phyloP scores from a whole-genome alignment of 2,797 vertebrate genomes.

The Dendrocincla tyrannina region DNA sequence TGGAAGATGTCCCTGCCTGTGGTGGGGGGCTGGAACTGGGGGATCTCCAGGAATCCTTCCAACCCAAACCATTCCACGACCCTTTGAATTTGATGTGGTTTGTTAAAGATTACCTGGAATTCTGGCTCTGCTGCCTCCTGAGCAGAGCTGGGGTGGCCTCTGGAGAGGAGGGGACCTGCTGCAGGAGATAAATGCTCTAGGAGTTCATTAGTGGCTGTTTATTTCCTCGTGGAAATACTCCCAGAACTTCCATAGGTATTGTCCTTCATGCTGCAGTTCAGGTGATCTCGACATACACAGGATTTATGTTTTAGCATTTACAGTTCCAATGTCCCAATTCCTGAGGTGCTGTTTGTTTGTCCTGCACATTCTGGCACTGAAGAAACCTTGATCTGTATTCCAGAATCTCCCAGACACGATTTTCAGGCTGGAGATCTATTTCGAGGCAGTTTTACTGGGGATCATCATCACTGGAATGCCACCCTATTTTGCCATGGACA shows the following conservation, averaged over 20 bases:
- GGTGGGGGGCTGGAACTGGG: neutral
- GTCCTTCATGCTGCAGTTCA: neutral
- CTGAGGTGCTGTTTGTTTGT: neutral
- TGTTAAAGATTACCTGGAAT: fast-evolving
- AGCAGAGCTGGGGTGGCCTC: neutral
- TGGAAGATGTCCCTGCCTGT: neutral
- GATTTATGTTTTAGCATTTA: neutral
- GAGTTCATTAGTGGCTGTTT: neutral
- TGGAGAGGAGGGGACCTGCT: neutral
- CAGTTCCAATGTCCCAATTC: fast-evolving
- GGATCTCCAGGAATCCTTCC: fast-evolving
- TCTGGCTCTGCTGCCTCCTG: neutral
- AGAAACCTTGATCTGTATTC: neutral
- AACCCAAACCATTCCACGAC: neutral
- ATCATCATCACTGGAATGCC: slow-evolving; percentile 89
- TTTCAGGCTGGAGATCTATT: slow-evolving; percentile 77
- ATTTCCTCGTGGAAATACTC: neutral
- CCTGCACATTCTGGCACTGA: fast-evolving
- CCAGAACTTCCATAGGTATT: neutral
- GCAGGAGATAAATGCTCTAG: neutral
- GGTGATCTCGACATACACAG: too few relatives aligned
- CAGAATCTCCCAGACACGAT: slow-evolving; percentile 78
- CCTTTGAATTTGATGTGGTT: fast-evolving
- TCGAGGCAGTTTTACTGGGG: slow-evolving; percentile 77
- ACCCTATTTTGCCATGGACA: slow-evolving; percentile 95